These are phyloP conservation scores for Tyto alba DNA, from an alignment of 2,113 vertebrate genomes.

Conservation along the genomic window DNA sequence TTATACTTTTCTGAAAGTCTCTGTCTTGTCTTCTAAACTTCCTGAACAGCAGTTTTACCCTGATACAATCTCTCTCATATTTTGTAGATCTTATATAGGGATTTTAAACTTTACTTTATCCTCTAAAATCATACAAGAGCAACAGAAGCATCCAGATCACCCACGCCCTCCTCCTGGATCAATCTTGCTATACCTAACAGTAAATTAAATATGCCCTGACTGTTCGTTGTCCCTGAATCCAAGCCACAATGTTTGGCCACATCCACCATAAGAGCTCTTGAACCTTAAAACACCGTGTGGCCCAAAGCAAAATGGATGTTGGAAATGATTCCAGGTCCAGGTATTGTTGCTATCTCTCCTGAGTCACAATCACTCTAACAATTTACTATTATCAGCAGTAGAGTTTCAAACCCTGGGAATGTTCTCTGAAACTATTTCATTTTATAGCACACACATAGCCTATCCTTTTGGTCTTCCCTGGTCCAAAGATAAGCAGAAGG, in stretches of 20 bases:
- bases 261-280: neutral
- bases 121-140: neutral
- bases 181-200: neutral
- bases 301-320: neutral
- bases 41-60: neutral
- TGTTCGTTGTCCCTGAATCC: fast-evolving
- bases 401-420: neutral
- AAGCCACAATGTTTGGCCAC: neutral
- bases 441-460: neutral
- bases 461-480: neutral
- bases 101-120: neutral
- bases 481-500: neutral
- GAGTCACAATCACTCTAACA: neutral
- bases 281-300: neutral
- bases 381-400: neutral
- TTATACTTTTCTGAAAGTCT: neutral
- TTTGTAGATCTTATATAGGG: neutral
- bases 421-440: neutral
- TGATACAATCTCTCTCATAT: neutral
- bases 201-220: neutral
- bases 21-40: neutral
- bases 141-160: neutral
- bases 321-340: neutral
- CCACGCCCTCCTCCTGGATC: neutral
- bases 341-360: neutral